A percentile compares a stretch with the other conserved stretches of the same genome.
phyloP scores from a whole-genome alignment of 2,797 vertebrate genomes.

The Mormyrops boulengeri region DNA sequence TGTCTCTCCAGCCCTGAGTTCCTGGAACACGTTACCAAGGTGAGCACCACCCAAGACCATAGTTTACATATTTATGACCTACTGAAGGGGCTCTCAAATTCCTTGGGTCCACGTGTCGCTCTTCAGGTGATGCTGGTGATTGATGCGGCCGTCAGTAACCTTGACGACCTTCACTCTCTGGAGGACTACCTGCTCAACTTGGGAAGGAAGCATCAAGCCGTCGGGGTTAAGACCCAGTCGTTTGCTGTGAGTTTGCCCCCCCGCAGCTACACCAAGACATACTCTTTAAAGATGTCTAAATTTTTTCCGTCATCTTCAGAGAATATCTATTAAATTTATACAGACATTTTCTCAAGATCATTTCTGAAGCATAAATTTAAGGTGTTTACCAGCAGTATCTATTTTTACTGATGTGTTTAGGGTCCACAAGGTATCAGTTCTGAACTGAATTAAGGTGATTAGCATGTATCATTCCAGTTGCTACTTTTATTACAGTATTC shows the following conservation, averaged over 20 bases:
- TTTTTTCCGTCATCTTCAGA: not conserved
- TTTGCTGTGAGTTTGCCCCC: constrained; percentile 69
- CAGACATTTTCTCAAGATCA: not conserved
- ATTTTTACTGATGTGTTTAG: not conserved
- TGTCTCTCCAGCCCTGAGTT: constrained; percentile 85
- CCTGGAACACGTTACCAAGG: constrained; percentile 89
- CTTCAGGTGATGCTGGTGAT: constrained; percentile 91
- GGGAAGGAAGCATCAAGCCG: constrained; percentile 82
- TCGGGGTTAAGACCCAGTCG: constrained; percentile 81
- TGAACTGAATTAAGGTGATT: not conserved
- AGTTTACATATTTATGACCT: not conserved
- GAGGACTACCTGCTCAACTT: constrained; percentile 82
- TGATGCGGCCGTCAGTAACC: constrained; percentile 80
- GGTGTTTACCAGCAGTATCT: not conserved
- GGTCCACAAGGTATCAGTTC: not conserved
- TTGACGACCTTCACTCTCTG: constrained; percentile 81
- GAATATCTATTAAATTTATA: not conserved
- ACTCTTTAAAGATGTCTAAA: not conserved
- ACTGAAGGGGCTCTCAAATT: not conserved
- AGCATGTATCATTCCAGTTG: not conserved
- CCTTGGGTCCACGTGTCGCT: not conserved
- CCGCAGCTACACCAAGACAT: not conserved
- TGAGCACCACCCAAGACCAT: constrained; percentile 51
- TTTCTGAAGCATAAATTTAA: not conserved
- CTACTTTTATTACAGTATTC: not conserved